phyloP scores from a whole-genome alignment of 2,113 vertebrate species.

The Coreoperca whiteheadi region DNA sequence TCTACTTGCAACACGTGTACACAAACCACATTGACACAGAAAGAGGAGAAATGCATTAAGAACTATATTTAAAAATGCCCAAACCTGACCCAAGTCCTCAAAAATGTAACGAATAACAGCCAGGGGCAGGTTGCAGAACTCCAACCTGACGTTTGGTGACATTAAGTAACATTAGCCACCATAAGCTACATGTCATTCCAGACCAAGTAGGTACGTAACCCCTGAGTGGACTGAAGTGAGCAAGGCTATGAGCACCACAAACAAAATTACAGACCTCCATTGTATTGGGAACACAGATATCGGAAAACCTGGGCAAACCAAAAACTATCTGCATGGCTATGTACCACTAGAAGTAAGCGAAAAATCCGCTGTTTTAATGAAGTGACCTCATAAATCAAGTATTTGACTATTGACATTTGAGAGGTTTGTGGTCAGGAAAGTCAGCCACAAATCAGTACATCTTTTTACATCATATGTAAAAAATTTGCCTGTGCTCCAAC shows the following conservation, averaged over 20 bases:
- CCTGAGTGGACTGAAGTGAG: not conserved
- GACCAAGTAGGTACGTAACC: not conserved
- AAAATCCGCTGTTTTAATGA: not conserved
- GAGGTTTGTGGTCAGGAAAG: not conserved
- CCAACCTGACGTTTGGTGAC: not conserved
- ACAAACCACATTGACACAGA: not conserved
- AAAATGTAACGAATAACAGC: not conserved
- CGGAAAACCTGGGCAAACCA: not conserved
- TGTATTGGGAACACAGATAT: not conserved
- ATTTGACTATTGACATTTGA: not conserved
- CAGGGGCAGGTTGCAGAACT: not conserved
- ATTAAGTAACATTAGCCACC: not conserved
- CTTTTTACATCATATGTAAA: no score
- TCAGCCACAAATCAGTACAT: not conserved
- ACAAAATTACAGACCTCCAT: not conserved
- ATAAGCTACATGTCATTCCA: not conserved
- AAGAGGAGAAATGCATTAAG: no score
- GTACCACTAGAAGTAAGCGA: not conserved
- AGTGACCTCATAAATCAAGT: not conserved
- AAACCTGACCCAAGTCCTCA: not conserved
- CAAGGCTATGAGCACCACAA: not conserved
- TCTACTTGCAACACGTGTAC: not conserved
- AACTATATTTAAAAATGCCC: not conserved
- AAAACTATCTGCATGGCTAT: not conserved
- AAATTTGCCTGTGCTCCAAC: not conserved